Base-by-base conservation (phyloP, 2,888 invertebrate species). In the Meiosimyza decipiens region DNA sequence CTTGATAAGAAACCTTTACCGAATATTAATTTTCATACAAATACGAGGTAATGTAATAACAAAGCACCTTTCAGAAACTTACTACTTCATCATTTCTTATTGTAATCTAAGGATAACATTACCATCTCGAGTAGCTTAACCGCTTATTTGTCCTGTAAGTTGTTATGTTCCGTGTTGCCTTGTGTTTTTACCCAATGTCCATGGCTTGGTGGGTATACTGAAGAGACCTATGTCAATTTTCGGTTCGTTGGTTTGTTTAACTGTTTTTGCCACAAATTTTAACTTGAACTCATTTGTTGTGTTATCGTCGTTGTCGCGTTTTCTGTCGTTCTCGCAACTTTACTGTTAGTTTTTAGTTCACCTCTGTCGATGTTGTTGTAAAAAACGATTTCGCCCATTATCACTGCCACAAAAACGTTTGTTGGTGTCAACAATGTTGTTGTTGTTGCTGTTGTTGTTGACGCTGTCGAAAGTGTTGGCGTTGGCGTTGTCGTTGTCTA, bases 31-130 rank as follows among this genome's bases (percentile, higher is more conserved):
- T 50, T 64, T 22, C 18, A 49, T 18, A 50, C 49, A 63, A 63
- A 64, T 49, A 51, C 22, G 15, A 18, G 15, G 18, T 13, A 22
- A 12, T 18, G 18, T 18, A 49, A 16, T 47, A 49, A 47, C 22
- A 28, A 13, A 51, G 50, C 11, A 13, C 49, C 50, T 18, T 50
- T 64, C 64, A 64, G 28, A 64, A 64, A 51, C 33, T 4, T 22
- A 50, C 40, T 12, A 11, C 62, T 54, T 9, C 59, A 57, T 12
- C 73, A 57, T 60, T 68, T 22, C 54, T 67, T 62, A 68, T 67
- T 77, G 73, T 76, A 74, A 76, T 80, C 78, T 80, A 74, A 77
- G 74, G 75, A 77, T 75, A 79, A 76, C 80, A 81, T 75, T 76
- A 77, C 76, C 79, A 75, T 72, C 50, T 54, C 22, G n/a, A 40